Evolutionary conservation across 1,140 invertebrate genomes (phyloP), one percentile per base, ranked within the genome.

Genomic region (Drosophila nikananu): DNA sequence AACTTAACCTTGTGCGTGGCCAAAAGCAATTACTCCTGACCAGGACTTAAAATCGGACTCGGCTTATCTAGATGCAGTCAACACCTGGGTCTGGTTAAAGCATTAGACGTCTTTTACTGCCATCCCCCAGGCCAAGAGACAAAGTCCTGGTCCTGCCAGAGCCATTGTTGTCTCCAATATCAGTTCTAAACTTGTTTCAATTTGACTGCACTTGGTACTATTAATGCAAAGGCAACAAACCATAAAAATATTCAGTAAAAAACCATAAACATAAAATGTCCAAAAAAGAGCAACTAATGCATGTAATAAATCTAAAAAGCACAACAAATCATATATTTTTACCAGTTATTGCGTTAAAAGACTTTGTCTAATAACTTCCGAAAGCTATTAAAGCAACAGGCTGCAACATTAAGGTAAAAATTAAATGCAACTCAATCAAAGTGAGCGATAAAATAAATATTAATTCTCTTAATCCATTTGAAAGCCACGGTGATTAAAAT

Each of bases 391-490:
- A 21, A 9, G 8, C 30, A 21, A 39, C 19, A 55, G 23, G 15
- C 35, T 39, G 21, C 8, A 23, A 37, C 15, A 55, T 46, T 68
- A 37, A 68, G 30, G n/a, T 25, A 5, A 9, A 46, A 46, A 55
- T 71, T 71, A 71, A 71, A 71, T 37, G 23, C 12, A 25, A 46
- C 23, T 71, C 12, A n/a, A 71, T 71, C 63, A 71, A 54, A 8
- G 1, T 7, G 21, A 48, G 17, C 21, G 48, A 41, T 51, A 17
- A 57, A n/a, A 35, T 27, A 42, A 60, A 57, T 37, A 32, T 35
- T 1, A 70, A 51, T 58, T 27, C 27, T 23, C 21, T 61, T 52
- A 61, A 61, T 72, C 30, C 68, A 6, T 42, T 8, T 27, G 37
- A 49, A 42, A 42, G 44, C 21, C 19, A n/a, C 23, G 3, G n/a